These are phyloP conservation scores for Neosalanx taihuensis DNA, from an alignment of 2,797 vertebrate species.

Conservation along the genomic window DNA sequence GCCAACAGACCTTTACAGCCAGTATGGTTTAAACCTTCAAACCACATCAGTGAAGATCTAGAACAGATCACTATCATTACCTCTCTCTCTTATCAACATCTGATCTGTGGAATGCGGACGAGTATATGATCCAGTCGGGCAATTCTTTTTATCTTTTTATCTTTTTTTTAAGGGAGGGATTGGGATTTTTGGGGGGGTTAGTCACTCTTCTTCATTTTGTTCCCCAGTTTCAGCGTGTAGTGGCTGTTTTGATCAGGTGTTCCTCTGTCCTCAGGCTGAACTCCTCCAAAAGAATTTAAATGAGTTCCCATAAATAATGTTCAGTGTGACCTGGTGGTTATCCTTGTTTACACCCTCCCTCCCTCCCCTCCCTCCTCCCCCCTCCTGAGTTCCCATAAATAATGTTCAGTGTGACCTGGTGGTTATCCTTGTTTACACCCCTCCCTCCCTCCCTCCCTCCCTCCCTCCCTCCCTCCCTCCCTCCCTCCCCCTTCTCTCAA, in stretches of 20 bases:
- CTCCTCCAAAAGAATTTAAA: background rate
- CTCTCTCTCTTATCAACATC: constrained; percentile 55
- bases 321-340: background rate
- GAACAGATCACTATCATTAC: constrained; percentile 63
- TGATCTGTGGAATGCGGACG: constrained; percentile 52
- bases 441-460: background rate
- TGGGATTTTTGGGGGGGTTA: background rate
- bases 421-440: too few species aligned
- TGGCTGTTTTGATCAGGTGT: constrained; percentile 5
- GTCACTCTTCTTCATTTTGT: background rate
- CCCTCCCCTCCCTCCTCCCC: background rate
- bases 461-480: background rate
- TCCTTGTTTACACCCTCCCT: background rate
- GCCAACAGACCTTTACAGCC: constrained; percentile 40
- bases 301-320: background rate
- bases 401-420: too few species aligned
- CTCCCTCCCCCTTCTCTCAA: background rate
- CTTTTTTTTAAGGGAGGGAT: background rate
- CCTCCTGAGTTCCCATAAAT: background rate
- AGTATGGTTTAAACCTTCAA: constrained; percentile 47
- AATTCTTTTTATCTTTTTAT: background rate
- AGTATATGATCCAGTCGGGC: constrained; percentile 14
- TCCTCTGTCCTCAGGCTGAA: too few species aligned
- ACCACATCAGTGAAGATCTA: constrained; percentile 48
- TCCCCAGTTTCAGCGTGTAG: background rate